Conservation (phyloP, 2,888 invertebrate species). For the Fragum sueziense region DNA sequence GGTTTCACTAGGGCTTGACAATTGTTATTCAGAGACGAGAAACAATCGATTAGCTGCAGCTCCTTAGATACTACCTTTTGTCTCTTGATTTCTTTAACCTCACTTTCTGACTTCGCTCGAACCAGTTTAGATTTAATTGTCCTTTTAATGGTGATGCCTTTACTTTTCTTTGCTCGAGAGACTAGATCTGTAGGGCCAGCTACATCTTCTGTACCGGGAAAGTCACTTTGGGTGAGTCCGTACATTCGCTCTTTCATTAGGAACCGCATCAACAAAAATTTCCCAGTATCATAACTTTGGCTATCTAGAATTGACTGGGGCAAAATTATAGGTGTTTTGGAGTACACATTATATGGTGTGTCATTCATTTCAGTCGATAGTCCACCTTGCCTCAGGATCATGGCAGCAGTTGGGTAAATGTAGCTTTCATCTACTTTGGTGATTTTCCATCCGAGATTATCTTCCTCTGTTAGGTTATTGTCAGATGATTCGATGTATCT, state of each 20-base stretch:
- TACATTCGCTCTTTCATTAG: neutral
- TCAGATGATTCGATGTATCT: too few relatives aligned
- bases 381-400: slow-evolving; percentile 29
- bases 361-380: slow-evolving; percentile 6
- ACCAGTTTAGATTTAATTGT: slow-evolving; percentile 25
- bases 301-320: slow-evolving; percentile 39
- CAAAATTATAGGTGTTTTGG: neutral
- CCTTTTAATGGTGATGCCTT: slow-evolving; percentile 44
- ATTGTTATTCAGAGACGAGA: neutral
- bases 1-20: slow-evolving; percentile 2
- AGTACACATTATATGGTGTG: slow-evolving; percentile 33
- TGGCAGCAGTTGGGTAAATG: slow-evolving; percentile 9
- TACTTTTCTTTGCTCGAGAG: slow-evolving; percentile 28
- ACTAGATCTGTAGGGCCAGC: slow-evolving; percentile 31
- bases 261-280: slow-evolving; percentile 28
- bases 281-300: slow-evolving; percentile 17
- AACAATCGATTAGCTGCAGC: neutral
- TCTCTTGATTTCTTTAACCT: neutral
- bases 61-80: neutral
- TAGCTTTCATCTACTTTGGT: slow-evolving; percentile 11
- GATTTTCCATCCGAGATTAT: slow-evolving; percentile 28
- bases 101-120: neutral
- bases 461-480: too few relatives aligned
- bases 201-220: neutral
- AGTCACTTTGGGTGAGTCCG: neutral